These are phyloP conservation scores for Plestiodon gilberti DNA, from an alignment of 2,113 vertebrate genomes.

Conservation along the genomic window DNA sequence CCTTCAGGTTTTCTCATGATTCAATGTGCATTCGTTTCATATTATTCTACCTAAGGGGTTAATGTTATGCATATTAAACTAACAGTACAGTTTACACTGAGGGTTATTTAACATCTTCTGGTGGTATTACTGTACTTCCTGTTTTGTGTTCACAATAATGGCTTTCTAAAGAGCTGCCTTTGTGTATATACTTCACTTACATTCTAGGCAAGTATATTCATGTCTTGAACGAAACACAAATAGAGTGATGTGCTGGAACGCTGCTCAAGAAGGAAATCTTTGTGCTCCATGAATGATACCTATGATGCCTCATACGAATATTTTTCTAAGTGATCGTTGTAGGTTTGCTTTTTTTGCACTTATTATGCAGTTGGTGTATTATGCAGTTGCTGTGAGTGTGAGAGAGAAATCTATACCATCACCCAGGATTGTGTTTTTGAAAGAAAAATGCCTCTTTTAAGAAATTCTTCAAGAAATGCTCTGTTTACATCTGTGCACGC, in stretches of 20 bases:
- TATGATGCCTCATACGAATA: conserved; percentile 72
- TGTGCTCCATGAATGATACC: conserved; percentile 78
- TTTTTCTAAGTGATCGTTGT: conserved; percentile 66
- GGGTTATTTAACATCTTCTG: conserved; percentile 68
- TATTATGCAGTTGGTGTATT: conserved; percentile 31
- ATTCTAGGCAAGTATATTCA: conserved; percentile 89
- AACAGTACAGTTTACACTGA: conserved; percentile 69
- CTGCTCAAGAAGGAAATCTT: conserved; percentile 89
- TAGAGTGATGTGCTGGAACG: conserved; percentile 86
- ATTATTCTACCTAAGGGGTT: conserved; percentile 59
- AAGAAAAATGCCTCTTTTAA: no score
- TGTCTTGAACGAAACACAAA: conserved; percentile 84
- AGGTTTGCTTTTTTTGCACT: conserved; percentile 62
- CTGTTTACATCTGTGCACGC: not conserved
- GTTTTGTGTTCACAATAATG: conserved; percentile 73
- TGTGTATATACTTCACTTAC: conserved; percentile 87
- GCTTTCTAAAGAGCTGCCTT: conserved; percentile 87
- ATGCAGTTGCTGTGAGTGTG: no score
- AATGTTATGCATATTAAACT: conserved; percentile 56
- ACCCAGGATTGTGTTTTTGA: no score
- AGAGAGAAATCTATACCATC: no score
- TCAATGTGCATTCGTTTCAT: conserved; percentile 48
- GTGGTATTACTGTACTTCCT: conserved; percentile 78
- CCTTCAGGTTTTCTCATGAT: conserved; percentile 39
- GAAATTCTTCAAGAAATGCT: not conserved